Base-by-base conservation (phyloP, 2,113 vertebrate species). In the Lagopus muta region DNA sequence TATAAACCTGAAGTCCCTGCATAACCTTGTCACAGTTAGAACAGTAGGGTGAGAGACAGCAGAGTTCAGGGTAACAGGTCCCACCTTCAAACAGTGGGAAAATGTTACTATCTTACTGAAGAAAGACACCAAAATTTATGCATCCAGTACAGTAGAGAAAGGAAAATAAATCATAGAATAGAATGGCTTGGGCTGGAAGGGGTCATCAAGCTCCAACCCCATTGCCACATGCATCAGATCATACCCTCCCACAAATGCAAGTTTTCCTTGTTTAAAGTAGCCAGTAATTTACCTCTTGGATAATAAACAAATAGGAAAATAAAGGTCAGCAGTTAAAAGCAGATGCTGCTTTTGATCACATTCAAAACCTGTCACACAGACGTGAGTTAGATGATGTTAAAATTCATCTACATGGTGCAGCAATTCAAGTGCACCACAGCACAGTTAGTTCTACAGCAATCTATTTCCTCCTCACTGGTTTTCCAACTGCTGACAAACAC, bases 81-180 rank as follows among this genome's bases (percentile, higher is more conserved):
- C 4, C 2, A 34, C 8, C 3, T 18, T 27, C 8, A 32, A 7
- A 22, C 6, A 72, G 64, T 6, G 2, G 22, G 47, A 69, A 77
- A 30, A 60, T 2, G 5, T 6, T 32, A 21, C 13, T 18, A 45
- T 13, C 3, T 36, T n/a, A 32, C 0, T 3, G 4, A 36, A 91
- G 22, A 36, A 70, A 76, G 38, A 20, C 1, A 19, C 3, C 5
- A 54, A 2, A n/a, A 82, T 38, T 79, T 76, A 36, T 25, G 3
- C 21, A 69, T 47, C 30, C 16, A 45, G 13, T 47, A 82, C 2
- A 20, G 5, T 21, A 62, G 22, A 79, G 22, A 87, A 82, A 3
- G 25, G 3, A 32, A 89, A 88, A 54, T 43, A 57, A 62, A 58
- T 17, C 47, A 48, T 12, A 48, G 11, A 50, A 50, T 50, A 50